These are phyloP conservation scores for Macrobrachium nipponense DNA, from an alignment of 1,140 invertebrate genomes.

Conservation along the genomic window DNA sequence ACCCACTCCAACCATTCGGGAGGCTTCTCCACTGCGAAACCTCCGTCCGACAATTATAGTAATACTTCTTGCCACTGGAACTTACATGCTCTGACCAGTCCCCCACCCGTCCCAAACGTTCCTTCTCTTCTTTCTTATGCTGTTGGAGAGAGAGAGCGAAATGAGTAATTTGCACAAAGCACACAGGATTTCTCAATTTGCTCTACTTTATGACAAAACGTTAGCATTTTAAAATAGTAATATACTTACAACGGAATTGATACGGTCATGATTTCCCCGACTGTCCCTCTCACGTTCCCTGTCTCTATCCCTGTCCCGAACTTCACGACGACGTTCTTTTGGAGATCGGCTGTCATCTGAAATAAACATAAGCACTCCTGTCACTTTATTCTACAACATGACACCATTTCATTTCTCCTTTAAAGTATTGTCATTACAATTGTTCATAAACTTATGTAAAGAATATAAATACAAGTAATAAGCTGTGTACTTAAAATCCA, in stretches of 20 bases:
- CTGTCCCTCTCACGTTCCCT: slow-evolving; percentile 62
- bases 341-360: slow-evolving; percentile 83
- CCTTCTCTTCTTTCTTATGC: slow-evolving; percentile 61
- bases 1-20: slow-evolving; percentile 89
- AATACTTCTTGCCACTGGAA: slow-evolving; percentile 96
- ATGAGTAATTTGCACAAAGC: not conserved
- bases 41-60: slow-evolving; percentile 97
- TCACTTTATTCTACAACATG: not conserved
- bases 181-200: not conserved
- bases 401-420: too few relatives aligned
- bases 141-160: slow-evolving; percentile 2
- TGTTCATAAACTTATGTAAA: too few relatives aligned
- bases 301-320: slow-evolving; percentile 71
- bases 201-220: too few relatives aligned
- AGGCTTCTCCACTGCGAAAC: slow-evolving; percentile 98
- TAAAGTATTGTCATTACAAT: too few relatives aligned
- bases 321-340: slow-evolving; percentile 80
- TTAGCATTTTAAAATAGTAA: not conserved
- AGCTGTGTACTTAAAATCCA: too few relatives aligned
- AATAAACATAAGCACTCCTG: slow-evolving; percentile 65
- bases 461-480: too few relatives aligned
- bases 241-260: slow-evolving; percentile 60
- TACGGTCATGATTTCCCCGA: slow-evolving; percentile 62
- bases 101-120: slow-evolving; percentile 76
- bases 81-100: slow-evolving; percentile 98